Percentiles rank a stretch among this genome's conserved stretches.
These are phyloP conservation scores for Drosophila subsilvestris DNA, from an alignment of 2,888 invertebrate species.

Conservation along the genomic window DNA sequence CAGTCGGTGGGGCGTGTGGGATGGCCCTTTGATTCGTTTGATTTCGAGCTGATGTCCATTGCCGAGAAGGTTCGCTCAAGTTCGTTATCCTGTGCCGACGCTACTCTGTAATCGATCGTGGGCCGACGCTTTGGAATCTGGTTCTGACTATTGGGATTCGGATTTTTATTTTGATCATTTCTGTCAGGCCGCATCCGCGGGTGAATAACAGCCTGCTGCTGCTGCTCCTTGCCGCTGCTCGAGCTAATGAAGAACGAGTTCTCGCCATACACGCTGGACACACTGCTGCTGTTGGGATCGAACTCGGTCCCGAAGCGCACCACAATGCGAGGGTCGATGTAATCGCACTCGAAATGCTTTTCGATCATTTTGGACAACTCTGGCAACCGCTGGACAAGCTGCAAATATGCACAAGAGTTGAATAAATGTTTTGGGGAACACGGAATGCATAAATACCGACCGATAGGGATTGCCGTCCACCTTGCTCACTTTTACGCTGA, in stretches of 20 bases:
- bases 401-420: background rate
- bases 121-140: background rate
- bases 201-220: background rate
- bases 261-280: background rate
- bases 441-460: constrained; percentile 64
- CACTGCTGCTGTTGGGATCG: background rate
- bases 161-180: background rate
- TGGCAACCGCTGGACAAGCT: constrained; percentile 22
- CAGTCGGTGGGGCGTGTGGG: constrained; percentile 18
- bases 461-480: constrained; percentile 70
- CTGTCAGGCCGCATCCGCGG: background rate
- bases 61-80: constrained; percentile 23
- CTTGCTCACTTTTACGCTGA: constrained; percentile 60
- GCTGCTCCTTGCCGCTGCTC: constrained; percentile 6
- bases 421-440: background rate
- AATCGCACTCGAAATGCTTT: constrained; percentile 37
- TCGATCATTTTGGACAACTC: constrained; percentile 23
- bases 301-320: constrained; percentile 45
- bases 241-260: constrained; percentile 3
- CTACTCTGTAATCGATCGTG: background rate
- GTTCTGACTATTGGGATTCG: too few relatives aligned
- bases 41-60: constrained; percentile 30
- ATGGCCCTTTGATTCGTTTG: too few relatives aligned
- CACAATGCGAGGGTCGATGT: constrained; percentile 65
- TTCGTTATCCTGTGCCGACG: background rate